Base-by-base conservation (phyloP, 2,113 vertebrate genomes). In the Agelaius tricolor region DNA sequence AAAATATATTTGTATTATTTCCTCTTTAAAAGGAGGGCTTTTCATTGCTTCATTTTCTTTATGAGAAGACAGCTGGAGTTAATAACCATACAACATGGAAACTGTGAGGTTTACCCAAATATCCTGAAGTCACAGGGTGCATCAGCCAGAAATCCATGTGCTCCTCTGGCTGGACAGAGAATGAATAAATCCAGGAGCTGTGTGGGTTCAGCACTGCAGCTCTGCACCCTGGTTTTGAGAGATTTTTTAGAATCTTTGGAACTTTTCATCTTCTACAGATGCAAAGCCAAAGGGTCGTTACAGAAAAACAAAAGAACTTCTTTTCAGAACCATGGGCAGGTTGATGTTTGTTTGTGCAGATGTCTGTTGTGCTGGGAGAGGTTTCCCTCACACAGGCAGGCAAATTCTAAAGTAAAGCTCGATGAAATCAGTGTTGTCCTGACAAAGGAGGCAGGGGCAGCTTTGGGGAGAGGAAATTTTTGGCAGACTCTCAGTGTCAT, bases 391-490 rank as follows among this genome's bases (percentile, higher is more conserved):
- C 61, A 15, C 19, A 43, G 43, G 15, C 41, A 51, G 62, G 24
- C 16, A 63, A 66, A 1, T 0, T 35, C 46, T 41, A 11, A 63
- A 79, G 17, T 23, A 14, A 43, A 23, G 20, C 54, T 52, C 27
- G 26, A 59, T 51, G 44, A 94, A 82, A 52, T 13, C 26, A 16
- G 2, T 5, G 10, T 10, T 31, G 17, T 28, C 23, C 15, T 0
- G 0, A 9, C 13, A 17, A 17, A 1, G 1, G 16, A 55, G 11
- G 26, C 9, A n/a, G 27, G 18, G 5, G 2, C 58, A 54, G 31
- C 22, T 71, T 24, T 24, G n/a, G 47, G 3, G 39, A 39, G 27
- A 13, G 30, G 33, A 4, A 39, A 3, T 51, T 17, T 19, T 37
- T 80, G 31, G 20, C 51, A 88, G 55, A 58, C 10, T 61, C 58